Conservation (phyloP, 2,797 vertebrate genomes). For the Xerus rutilus region DNA sequence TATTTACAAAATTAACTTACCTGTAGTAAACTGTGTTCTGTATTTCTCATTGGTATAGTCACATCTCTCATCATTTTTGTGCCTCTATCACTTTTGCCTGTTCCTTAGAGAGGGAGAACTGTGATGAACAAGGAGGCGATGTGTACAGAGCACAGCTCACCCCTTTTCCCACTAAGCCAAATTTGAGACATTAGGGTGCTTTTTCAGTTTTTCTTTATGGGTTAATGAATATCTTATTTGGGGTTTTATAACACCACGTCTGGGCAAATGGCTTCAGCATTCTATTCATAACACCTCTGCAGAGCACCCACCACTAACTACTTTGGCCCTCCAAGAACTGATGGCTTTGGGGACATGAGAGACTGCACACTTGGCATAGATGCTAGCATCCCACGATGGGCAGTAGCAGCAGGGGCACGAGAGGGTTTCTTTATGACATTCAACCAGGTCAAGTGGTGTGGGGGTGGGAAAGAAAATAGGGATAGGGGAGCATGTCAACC, state of each 20-base stretch:
- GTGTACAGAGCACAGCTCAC: background rate
- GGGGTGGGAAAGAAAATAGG: background rate
- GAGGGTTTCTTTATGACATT: background rate
- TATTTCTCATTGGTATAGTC: background rate
- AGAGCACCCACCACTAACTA: background rate
- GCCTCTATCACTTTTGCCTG: background rate
- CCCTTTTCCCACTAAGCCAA: background rate
- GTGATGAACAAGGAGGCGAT: background rate
- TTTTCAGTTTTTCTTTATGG: background rate
- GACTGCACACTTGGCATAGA: background rate
- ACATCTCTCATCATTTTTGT: background rate
- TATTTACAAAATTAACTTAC: background rate
- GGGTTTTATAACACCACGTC: background rate
- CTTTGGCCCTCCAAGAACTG: background rate
- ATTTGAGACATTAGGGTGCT: background rate
- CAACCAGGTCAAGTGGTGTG: background rate
- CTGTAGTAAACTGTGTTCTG: background rate
- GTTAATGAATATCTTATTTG: constrained; percentile 2
- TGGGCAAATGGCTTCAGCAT: background rate
- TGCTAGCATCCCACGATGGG: too few relatives aligned
- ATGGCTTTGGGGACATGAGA: background rate
- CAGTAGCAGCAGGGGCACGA: background rate
- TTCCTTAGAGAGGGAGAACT: background rate
- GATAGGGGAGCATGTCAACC: background rate
- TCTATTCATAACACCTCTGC: background rate